These are phyloP conservation scores for Phrynocephalus guinanensis DNA, from an alignment of 2,797 vertebrate species.

Conservation along the genomic window DNA sequence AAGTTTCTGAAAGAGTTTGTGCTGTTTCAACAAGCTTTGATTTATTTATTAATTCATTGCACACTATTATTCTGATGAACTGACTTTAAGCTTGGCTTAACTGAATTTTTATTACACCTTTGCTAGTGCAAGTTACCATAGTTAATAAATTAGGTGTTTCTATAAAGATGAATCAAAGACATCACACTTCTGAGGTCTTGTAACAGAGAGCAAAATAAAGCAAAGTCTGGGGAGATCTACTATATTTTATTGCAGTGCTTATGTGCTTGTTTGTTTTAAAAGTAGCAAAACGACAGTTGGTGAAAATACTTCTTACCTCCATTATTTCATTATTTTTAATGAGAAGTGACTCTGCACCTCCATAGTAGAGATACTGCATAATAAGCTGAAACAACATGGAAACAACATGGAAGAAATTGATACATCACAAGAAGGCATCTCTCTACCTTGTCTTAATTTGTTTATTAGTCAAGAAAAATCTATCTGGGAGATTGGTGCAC, in stretches of 20 bases:
- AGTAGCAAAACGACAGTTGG: constrained; percentile 34
- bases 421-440: constrained; percentile 43
- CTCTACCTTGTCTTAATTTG: not conserved
- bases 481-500: not conserved
- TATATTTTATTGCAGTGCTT: fast-evolving
- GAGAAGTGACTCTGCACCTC: constrained; percentile 94
- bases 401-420: constrained; percentile 71
- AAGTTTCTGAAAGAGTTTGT: too few species aligned
- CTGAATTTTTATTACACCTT: not conserved
- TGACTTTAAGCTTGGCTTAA: not conserved
- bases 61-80: not conserved
- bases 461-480: not conserved
- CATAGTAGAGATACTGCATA: constrained; percentile 98
- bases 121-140: not conserved
- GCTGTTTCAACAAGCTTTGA: too few species aligned
- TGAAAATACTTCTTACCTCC: constrained; percentile 86
- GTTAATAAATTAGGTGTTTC: not conserved
- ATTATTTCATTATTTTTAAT: constrained; percentile 98
- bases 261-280: constrained; percentile 10
- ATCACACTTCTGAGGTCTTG: not conserved
- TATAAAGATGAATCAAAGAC: not conserved
- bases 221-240: not conserved
- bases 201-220: not conserved
- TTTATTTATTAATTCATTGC: not conserved
- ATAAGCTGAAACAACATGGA: constrained; percentile 88